These are phyloP conservation scores for Drosophila kanekoi DNA, from an alignment of 2,888 invertebrate genomes.

Conservation along the genomic window DNA sequence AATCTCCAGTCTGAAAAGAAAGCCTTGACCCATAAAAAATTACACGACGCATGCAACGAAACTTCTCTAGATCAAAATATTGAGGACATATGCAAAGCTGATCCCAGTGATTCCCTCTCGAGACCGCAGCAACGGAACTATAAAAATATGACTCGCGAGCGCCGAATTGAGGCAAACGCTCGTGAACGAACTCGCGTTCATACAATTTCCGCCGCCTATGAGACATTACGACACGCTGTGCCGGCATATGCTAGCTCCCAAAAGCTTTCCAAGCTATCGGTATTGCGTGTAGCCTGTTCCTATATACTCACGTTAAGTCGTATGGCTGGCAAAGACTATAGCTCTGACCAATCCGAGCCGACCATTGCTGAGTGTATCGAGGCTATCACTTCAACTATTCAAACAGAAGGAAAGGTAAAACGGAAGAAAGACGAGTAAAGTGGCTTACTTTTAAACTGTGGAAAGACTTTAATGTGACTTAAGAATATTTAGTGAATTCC, in stretches of 20 bases:
- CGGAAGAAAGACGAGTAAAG: constrained; percentile 92
- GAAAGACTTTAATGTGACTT: constrained; percentile 46
- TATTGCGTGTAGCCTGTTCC: constrained; percentile 95
- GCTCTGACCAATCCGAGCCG: constrained; percentile 87
- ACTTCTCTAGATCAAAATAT: constrained; percentile 14
- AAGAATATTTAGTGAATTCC: constrained; percentile 27
- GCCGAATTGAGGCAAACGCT: constrained; percentile 97
- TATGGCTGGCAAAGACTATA: constrained; percentile 90
- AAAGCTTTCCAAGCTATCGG: constrained; percentile 96
- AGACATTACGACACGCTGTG: constrained; percentile 92
- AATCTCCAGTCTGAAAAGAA: constrained; percentile 24
- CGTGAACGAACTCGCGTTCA: constrained; percentile 96
- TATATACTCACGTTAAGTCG: constrained; percentile 95
- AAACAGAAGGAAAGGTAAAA: constrained; percentile 94
- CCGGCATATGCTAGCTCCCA: constrained; percentile 97
- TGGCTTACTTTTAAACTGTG: constrained; percentile 6
- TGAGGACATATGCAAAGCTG: constrained; percentile 33
- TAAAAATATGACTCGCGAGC: constrained; percentile 97
- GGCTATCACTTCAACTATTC: constrained; percentile 95
- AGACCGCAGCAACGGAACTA: constrained; percentile 93
- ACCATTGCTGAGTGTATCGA: constrained; percentile 92
- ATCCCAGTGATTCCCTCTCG: constrained; percentile 39
- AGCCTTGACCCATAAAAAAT: constrained; percentile 17
- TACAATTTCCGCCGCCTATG: constrained; percentile 98
- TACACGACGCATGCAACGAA: background rate